Evolutionary conservation across 2,888 invertebrate genomes (phyloP), one percentile per base, ranked within the genome.

Genomic region (Mimas tiliae): DNA sequence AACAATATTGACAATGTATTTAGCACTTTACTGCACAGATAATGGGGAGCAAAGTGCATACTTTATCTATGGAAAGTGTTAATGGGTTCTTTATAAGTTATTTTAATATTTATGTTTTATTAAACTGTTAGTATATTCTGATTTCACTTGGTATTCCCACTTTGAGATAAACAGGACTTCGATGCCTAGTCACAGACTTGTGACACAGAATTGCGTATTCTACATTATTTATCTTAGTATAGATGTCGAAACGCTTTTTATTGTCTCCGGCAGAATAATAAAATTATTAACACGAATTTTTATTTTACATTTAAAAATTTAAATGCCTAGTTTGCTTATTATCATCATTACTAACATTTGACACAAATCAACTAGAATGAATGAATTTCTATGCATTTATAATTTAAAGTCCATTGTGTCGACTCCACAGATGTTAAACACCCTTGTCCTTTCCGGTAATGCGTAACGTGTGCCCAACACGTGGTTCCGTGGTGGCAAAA

Each of bases 381-480:
- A 27, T 27, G 27, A 12, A 19, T 14, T 9, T 2, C 11, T 45
- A 0, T 9, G 16, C 16, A 16, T 19, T 19, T 50, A 50, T 50
- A 9, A 8, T 63, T 27, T 47, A 9, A 55, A 38, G 52, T 19
- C 64, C 34, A 67, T 51, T 72, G 74, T 34, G 67, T 38, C 78
- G 68, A 72, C 83, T 87, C 87, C 69, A 83, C 63, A 21, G 48
- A 66, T 65, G 64, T 53, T 19, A 69, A 66, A 42, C 48, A 42
- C 19, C 73, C 62, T 69, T 85, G 74, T 85, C 69, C 82, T 79
- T 75, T 82, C 78, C 80, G 82, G 79, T 78, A 70, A 77, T 72
- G 73, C 70, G 69, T 79, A 85, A 82, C 86, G 89, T 89, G 86
- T 88, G 90, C 87, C 80, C 70, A 84, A 85, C 91, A 92, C 91